Evolutionary conservation across 2,888 invertebrate genomes (phyloP).

Genomic region (Omphaloscelis lunosa): DNA sequence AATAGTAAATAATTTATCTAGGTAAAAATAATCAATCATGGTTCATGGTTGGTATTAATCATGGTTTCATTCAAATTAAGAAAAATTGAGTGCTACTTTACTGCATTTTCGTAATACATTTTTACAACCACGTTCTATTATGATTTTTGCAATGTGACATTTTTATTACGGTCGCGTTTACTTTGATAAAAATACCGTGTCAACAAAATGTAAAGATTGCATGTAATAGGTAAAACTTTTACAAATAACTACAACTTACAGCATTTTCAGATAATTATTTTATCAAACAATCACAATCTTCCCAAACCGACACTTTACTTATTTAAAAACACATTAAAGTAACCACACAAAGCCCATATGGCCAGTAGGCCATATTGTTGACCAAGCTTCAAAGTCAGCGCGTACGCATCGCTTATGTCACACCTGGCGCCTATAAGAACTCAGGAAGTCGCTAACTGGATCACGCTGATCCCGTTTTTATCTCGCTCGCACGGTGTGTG

Average conservation of each 20-base stretch:
- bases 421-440: slow-evolving; percentile 70
- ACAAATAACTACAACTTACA: background rate
- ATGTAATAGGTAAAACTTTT: background rate
- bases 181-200: too few relatives aligned
- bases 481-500: slow-evolving; percentile 34
- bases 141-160: too few relatives aligned
- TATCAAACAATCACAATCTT: background rate
- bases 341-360: slow-evolving; percentile 44
- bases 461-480: slow-evolving; percentile 63
- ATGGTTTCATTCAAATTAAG: too few relatives aligned
- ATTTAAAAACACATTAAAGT: slow-evolving; percentile 54
- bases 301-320: slow-evolving; percentile 6
- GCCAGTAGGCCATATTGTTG: slow-evolving; percentile 22
- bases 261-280: slow-evolving; percentile 16
- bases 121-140: too few relatives aligned
- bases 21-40: too few relatives aligned
- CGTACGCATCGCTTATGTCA: slow-evolving; percentile 48
- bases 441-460: slow-evolving; percentile 67
- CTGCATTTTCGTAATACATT: too few relatives aligned
- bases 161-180: too few relatives aligned
- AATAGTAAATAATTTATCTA: too few relatives aligned
- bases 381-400: slow-evolving; percentile 45
- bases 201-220: too few relatives aligned
- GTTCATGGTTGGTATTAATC: too few relatives aligned
- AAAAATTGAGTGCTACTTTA: too few relatives aligned